Evolutionary conservation across 2,113 vertebrate genomes (phyloP), one percentile per base, ranked within the genome.

Genomic region (Morone saxatilis): DNA sequence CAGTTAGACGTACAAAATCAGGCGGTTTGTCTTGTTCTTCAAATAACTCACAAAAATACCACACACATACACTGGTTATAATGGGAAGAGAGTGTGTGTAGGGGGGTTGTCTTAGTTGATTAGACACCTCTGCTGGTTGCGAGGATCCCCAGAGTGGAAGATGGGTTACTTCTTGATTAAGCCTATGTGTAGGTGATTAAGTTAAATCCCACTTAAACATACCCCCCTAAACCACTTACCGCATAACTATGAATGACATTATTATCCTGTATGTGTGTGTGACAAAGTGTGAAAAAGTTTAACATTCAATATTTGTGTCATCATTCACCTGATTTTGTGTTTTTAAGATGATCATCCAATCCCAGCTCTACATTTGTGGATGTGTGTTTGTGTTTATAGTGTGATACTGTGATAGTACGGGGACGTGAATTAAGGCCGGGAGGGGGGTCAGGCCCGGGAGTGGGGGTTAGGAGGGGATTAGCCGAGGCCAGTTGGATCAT

Each of bases 401-500:
- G 76, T 61, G 88, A 74, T 80, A 81, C 75, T 80, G 76, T 84
- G 86, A 51, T 76, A 76, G 78, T 79, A 77, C 48, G 2, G 63
- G 76, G 87, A 82, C 50, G 41, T 80, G 89, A 87, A 84, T 88
- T 70, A 77, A 83, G 90, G 83, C 81, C 43, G 60, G 80, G 85
- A 89, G 87, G 91, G 89, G 93, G 91, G 80, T 90, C 84, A 84
- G 86, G 81, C 81, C 65, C n/a, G 22, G 78, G 88, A 90, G 89
- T 85, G 87, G 90, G 92, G 91, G 88, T 88, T 88, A 85, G 87
- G 71, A 90, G 89, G 75, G 93, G 94, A 94, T 94, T 95, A 94
- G 87, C 90, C 40, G 57, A 81, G 94, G 91, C 93, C 94, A 91
- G 93, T 95, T 95, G 94, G 95, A 95, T 95, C 95, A 95, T 95